Percentiles rank a stretch among this genome's conserved stretches.
Evolutionary conservation across 2,113 vertebrate genomes (phyloP).

Genomic region (Ascaphus truei): DNA sequence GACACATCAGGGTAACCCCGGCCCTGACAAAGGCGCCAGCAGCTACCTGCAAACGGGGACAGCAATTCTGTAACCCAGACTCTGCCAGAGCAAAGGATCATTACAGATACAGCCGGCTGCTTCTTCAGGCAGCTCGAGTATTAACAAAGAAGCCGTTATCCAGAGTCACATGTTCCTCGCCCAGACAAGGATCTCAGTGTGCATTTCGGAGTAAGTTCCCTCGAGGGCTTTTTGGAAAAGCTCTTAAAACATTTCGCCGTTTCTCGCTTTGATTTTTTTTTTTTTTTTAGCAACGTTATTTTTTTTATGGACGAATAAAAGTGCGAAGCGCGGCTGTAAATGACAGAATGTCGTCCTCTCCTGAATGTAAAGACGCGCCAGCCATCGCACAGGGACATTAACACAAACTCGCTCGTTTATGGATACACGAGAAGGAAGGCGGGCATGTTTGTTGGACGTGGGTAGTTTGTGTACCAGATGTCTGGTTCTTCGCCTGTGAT

Average conservation of each 20-base stretch:
- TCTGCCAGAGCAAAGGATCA: not conserved
- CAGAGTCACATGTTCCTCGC: not conserved
- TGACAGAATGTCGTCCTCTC: not conserved
- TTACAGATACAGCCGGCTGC: not conserved
- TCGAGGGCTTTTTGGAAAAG: not conserved
- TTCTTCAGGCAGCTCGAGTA: not conserved
- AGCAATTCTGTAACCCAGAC: too few species aligned
- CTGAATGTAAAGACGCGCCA: not conserved
- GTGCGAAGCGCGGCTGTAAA: constrained; percentile 14
- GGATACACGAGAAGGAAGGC: not conserved
- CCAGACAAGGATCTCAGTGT: not conserved
- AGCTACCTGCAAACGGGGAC: too few species aligned
- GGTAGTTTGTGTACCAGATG: constrained; percentile 25
- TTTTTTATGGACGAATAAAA: constrained; percentile 25
- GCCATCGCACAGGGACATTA: not conserved
- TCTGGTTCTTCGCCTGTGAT: not conserved
- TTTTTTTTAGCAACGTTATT: constrained; percentile 20
- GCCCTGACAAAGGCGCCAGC: too few species aligned
- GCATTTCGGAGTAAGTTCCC: not conserved
- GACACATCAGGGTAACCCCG: too few species aligned
- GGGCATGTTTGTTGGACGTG: not conserved
- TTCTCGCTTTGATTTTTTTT: not conserved
- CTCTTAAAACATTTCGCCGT: constrained; percentile 13
- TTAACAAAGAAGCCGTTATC: not conserved
- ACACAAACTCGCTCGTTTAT: not conserved